Conservation (phyloP, 1,140 invertebrate species). For the Planococcus citri region DNA sequence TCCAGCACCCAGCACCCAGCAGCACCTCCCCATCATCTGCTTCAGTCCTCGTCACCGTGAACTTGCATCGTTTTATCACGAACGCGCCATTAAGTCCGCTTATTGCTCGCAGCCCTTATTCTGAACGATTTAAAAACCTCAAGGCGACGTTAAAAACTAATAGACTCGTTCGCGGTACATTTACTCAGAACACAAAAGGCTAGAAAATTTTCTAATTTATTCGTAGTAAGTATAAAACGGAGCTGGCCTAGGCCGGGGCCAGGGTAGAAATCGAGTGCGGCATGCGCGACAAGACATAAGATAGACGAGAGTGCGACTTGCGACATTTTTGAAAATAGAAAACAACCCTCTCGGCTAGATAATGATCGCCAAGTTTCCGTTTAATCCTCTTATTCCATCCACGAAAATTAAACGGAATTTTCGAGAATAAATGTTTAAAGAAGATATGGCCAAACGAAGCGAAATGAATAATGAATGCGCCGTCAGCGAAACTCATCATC, state of each 20-base stretch:
- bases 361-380: constrained; percentile 1
- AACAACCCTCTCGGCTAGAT: not conserved
- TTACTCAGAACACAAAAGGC: not conserved
- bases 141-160: not conserved
- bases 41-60: too few species aligned
- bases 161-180: not conserved
- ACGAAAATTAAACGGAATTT: constrained; percentile 3
- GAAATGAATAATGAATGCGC: not conserved
- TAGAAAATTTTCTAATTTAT: not conserved
- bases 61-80: too few species aligned
- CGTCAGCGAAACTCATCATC: not conserved
- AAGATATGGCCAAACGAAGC: not conserved
- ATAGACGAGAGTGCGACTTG: not conserved
- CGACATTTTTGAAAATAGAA: not conserved
- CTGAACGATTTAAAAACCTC: too few species aligned
- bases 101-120: too few species aligned
- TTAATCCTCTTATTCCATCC: constrained; percentile 6
- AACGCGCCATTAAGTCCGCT: too few species aligned
- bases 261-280: too few species aligned
- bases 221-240: too few species aligned
- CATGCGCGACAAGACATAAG: not conserved
- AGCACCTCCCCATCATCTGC: too few species aligned
- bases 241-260: too few species aligned
- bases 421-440: not conserved
- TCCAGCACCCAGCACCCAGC: too few species aligned